Conservation (phyloP, 1,140 invertebrate genomes). For the Drosophila lowei region DNA sequence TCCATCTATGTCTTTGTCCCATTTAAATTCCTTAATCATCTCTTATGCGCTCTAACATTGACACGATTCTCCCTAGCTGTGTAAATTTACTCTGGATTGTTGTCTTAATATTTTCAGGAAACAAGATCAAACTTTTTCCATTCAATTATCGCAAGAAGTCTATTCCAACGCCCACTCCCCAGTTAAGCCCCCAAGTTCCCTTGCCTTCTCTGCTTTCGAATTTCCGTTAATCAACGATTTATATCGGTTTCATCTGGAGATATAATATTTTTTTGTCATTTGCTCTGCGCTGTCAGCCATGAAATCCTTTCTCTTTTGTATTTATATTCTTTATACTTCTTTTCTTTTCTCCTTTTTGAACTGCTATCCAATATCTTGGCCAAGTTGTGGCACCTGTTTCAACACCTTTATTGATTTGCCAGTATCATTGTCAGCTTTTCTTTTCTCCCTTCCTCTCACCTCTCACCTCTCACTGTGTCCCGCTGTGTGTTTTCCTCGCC, state of each 20-base stretch:
- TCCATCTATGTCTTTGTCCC: too few species aligned
- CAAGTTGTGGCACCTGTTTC: conserved; percentile 26
- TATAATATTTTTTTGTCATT: conserved; percentile 27
- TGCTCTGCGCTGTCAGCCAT: conserved; percentile 20
- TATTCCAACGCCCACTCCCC: too few species aligned
- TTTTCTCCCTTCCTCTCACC: background rate
- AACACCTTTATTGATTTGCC: conserved; percentile 30
- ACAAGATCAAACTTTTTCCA: too few species aligned
- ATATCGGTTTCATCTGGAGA: conserved; percentile 9
- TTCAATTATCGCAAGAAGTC: too few species aligned
- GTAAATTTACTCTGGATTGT: too few species aligned
- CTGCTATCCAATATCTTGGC: conserved; percentile 26
- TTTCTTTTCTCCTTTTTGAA: conserved; percentile 37
- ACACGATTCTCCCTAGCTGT: too few species aligned
- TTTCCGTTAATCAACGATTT: conserved; percentile 21
- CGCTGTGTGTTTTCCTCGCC: background rate
- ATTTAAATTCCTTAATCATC: too few species aligned
- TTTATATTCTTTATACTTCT: background rate
- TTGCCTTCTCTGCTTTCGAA: conserved; percentile 7
- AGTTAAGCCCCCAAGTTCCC: background rate
- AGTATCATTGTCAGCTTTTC: conserved; percentile 11
- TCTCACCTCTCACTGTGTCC: too few species aligned
- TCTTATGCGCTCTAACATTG: too few species aligned
- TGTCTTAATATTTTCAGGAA: too few species aligned
- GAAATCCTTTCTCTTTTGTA: conserved; percentile 26